These are phyloP conservation scores for Zhuqinia jingwanae DNA, from an alignment of 2,888 invertebrate species.

Conservation along the genomic window DNA sequence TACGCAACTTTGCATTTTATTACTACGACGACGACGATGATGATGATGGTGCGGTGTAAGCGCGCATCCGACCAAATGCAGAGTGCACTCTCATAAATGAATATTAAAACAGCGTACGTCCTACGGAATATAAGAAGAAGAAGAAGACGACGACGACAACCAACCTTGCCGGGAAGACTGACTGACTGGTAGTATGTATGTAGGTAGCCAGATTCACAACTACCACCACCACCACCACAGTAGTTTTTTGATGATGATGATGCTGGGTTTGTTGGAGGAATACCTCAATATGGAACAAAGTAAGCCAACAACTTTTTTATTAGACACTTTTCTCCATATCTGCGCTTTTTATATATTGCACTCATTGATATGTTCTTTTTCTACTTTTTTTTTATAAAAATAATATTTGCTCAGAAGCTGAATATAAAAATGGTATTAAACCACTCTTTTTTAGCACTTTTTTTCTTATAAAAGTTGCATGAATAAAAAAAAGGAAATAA, in stretches of 20 bases:
- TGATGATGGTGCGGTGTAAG: too few relatives aligned
- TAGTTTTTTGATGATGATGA: too few relatives aligned
- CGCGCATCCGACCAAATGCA: constrained; percentile 53
- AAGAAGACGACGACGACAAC: constrained; percentile 9
- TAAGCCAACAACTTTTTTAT: constrained; percentile 68
- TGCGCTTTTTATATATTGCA: background rate
- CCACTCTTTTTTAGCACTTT: constrained; percentile 51
- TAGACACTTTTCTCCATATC: constrained; percentile 37
- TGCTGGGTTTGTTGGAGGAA: constrained; percentile 9
- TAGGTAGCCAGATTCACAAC: too few relatives aligned
- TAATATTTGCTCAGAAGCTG: constrained; percentile 14
- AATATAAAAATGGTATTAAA: background rate
- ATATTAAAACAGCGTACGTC: constrained; percentile 61
- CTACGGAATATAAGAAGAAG: constrained; percentile 30
- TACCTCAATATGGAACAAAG: constrained; percentile 68
- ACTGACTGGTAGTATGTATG: background rate
- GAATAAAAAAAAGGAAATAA: background rate
- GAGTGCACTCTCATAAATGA: constrained; percentile 69
- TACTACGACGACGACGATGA: too few relatives aligned
- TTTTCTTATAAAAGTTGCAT: background rate
- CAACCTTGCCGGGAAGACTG: background rate
- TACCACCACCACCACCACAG: background rate
- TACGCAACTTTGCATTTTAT: constrained; percentile 73
- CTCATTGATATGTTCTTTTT: background rate
- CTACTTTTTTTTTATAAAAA: constrained; percentile 1